Evolutionary conservation across 2,113 vertebrate genomes (phyloP).

Genomic region (Zapus hudsonius): DNA sequence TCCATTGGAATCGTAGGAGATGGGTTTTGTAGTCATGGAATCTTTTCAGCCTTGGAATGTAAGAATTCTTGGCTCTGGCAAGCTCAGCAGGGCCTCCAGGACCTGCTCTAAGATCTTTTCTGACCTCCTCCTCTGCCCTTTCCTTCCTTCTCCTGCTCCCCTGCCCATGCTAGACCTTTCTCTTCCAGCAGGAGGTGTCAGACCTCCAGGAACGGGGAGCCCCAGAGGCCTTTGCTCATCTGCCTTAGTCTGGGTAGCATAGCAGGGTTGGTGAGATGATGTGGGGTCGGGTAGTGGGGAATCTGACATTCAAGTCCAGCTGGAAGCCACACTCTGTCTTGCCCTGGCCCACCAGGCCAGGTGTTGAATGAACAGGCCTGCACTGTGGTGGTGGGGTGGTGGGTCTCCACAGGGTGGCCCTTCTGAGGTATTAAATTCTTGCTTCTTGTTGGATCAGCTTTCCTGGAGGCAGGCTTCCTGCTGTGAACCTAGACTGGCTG

Average conservation of each 20-base stretch:
- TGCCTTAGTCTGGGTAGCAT: background rate
- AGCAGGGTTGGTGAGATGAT: background rate
- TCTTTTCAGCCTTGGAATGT: background rate
- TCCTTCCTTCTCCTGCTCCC: background rate
- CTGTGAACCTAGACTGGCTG: constrained; percentile 23
- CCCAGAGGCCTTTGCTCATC: background rate
- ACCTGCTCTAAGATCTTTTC: background rate
- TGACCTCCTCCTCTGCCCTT: background rate
- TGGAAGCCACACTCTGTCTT: background rate
- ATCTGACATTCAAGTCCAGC: background rate
- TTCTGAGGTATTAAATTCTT: constrained; percentile 47
- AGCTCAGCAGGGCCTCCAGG: background rate
- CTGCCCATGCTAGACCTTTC: background rate
- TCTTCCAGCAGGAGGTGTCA: background rate
- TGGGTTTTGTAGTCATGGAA: background rate
- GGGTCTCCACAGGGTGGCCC: constrained; percentile 24
- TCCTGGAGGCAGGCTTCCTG: background rate
- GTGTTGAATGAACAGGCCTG: constrained; percentile 18
- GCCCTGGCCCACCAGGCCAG: constrained; percentile 36
- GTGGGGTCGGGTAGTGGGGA: background rate
- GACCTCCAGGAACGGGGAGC: background rate
- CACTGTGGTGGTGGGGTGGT: background rate
- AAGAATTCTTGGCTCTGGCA: background rate
- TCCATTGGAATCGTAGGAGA: background rate
- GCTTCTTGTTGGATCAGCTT: constrained; percentile 47